Percentiles rank a stretch among this genome's conserved stretches.
These are phyloP conservation scores for Mamestra brassicae DNA, from an alignment of 2,888 invertebrate genomes.

Conservation along the genomic window DNA sequence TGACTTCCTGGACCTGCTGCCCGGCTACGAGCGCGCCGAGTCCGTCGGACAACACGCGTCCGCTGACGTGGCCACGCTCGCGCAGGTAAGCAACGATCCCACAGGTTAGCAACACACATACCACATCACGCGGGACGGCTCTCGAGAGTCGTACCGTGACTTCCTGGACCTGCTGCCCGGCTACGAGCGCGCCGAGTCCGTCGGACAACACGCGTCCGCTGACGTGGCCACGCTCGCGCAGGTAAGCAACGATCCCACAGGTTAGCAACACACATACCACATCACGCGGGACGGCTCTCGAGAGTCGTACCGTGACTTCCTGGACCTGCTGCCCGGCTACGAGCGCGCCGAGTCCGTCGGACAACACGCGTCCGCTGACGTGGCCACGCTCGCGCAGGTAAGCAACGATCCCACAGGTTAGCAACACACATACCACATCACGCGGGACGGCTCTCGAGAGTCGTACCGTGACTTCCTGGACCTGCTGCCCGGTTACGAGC, in stretches of 20 bases:
- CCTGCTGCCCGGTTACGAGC: not conserved
- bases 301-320: conserved; percentile 95
- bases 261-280: conserved; percentile 91
- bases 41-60: conserved; percentile 88
- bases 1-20: conserved; percentile 95
- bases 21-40: conserved; percentile 95
- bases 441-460: not conserved
- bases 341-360: conserved; percentile 96
- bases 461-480: not conserved
- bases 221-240: no score
- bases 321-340: conserved; percentile 94
- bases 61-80: no score
- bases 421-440: not conserved
- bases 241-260: conserved; percentile 84
- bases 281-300: conserved; percentile 96
- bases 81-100: conserved; percentile 84
- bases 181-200: conserved; percentile 96
- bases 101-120: conserved; percentile 87
- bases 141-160: conserved; percentile 95
- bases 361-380: no score
- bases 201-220: conserved; percentile 73
- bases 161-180: conserved; percentile 95
- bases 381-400: not conserved
- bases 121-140: conserved; percentile 96
- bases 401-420: not conserved